Percentiles rank a stretch among this genome's conserved stretches.
Conservation (phyloP, 1,140 invertebrate species). For the Streblospio benedicti region DNA sequence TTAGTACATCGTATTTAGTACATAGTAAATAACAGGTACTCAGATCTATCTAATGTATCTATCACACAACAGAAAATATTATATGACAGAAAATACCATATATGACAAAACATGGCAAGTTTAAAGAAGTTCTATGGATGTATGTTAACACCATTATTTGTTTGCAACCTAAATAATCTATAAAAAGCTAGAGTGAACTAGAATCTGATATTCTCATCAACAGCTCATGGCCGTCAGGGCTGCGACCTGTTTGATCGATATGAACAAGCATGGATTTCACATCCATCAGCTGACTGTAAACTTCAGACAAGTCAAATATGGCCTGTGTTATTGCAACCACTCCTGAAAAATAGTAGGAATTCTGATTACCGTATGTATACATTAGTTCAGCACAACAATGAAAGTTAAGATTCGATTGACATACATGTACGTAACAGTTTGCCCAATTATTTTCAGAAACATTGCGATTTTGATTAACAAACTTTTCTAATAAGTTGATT, state of each 20-base stretch:
- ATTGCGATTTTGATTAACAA: slow-evolving; percentile 46
- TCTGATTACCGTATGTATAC: not conserved
- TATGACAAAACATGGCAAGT: too few relatives aligned
- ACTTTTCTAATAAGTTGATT: not conserved
- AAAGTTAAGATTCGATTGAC: slow-evolving; percentile 13
- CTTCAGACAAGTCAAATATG: not conserved
- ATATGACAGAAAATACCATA: too few relatives aligned
- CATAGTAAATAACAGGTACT: too few relatives aligned
- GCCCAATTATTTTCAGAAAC: slow-evolving; percentile 10
- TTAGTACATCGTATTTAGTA: too few relatives aligned
- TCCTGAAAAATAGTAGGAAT: not conserved
- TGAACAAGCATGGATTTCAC: not conserved
- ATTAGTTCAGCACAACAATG: not conserved
- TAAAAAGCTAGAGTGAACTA: not conserved
- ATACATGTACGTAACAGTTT: not conserved
- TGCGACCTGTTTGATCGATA: not conserved
- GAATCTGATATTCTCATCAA: not conserved
- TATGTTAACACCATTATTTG: too few relatives aligned
- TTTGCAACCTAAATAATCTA: not conserved
- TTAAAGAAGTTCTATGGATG: too few relatives aligned
- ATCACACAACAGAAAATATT: too few relatives aligned
- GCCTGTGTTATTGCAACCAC: not conserved
- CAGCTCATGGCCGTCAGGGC: not conserved
- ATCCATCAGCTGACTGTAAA: not conserved
- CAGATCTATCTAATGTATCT: too few relatives aligned